Evolutionary conservation across 1,140 invertebrate genomes (phyloP).

Genomic region (Plutomurus gul): DNA sequence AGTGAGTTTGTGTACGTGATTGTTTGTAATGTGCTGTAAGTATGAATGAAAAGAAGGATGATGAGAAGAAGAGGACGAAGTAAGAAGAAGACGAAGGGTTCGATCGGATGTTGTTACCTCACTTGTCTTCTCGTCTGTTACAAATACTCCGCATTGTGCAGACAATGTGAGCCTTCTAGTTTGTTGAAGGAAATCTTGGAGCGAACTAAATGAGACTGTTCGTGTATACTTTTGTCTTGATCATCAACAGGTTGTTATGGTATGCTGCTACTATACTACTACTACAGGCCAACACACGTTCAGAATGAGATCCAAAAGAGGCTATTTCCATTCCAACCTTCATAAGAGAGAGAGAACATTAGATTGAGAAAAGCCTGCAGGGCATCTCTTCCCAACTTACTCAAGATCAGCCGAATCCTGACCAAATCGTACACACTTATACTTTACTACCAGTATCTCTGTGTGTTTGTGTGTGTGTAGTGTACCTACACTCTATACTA

Average conservation of each 20-base stretch:
- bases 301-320: neutral
- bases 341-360: neutral
- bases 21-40: no score
- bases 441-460: no score
- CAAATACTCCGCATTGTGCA: neutral
- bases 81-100: slow-evolving; percentile 18
- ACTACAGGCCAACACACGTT: neutral
- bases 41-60: slow-evolving; percentile 18
- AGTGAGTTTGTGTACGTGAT: no score
- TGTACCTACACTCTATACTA: no score
- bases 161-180: slow-evolving; percentile 12
- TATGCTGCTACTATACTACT: neutral
- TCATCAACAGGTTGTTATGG: slow-evolving; percentile 31
- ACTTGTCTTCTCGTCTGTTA: neutral
- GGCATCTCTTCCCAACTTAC: slow-evolving; percentile 28
- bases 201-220: slow-evolving; percentile 24
- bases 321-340: slow-evolving; percentile 11
- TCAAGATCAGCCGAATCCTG: neutral
- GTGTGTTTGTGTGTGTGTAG: no score
- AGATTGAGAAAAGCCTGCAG: slow-evolving; percentile 17
- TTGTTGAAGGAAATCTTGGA: slow-evolving; percentile 23
- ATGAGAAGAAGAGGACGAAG: no score
- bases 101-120: slow-evolving; percentile 8
- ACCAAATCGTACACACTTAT: neutral
- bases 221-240: neutral